Evolutionary conservation across 1,140 invertebrate genomes (phyloP), one percentile per base, ranked within the genome.

Genomic region (Nomia melanderi): DNA sequence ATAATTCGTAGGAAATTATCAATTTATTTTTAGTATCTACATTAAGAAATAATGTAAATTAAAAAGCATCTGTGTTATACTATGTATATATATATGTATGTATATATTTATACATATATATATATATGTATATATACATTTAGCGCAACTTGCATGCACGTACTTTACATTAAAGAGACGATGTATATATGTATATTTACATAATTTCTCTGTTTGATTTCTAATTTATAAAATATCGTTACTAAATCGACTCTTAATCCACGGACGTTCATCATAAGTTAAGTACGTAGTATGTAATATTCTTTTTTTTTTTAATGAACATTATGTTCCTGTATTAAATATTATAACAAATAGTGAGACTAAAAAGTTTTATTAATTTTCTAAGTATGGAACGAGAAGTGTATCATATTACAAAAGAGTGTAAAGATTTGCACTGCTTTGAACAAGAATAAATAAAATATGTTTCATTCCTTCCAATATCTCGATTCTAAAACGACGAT

Each of bases 251-350:
- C 25, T 33, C 44, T 72, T 72, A 44, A 36, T 36, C 54, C 25
- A 56, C 59, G 33, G 41, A 74, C 54, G 14, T n/a, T n/a, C n/a
- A n/a, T 41, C 54, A 33, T 65, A 47, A 65, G 56, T 31, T 23
- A 56, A 56, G 31, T 39, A 73, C 65, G 62, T 74, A 62, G 65
- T 74, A 74, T 65, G 25, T n/a, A n/a, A n/a, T n/a, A n/a, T n/a
- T n/a, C n/a, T n/a, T n/a, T 47, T 75, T 64, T 62, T 69, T 69
- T 79, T 9, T 76, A 59, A 67, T 25, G 25, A 81, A 53, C 47
- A 54, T 67, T 75, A 54, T 62, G 72, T 62, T 63, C 77, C 50
- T 72, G 36, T 72, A 71, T n/a, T 29, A 73, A 78, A 78, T 41
- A 44, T 60, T 50, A n/a, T 64, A 80, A 76, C 53, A 65, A 79